A percentile compares a stretch with the other conserved stretches of the same genome.
Conservation (phyloP, 1,140 invertebrate species). For the Neotoxoptera formosana region DNA sequence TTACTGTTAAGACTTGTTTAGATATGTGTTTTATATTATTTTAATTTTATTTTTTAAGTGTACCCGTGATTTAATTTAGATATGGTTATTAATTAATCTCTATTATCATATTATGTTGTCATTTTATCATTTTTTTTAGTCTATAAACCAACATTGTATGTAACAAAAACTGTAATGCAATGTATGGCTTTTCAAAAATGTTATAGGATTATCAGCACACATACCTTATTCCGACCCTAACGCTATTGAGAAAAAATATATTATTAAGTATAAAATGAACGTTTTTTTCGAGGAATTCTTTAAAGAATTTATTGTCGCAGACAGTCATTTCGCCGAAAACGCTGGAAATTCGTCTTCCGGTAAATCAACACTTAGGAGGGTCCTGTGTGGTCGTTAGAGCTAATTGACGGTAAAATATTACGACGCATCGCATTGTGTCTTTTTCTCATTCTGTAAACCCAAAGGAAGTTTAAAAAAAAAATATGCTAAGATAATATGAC, state of each 20-base stretch:
- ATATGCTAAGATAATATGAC: not conserved
- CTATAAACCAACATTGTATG: too few relatives aligned
- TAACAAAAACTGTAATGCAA: too few relatives aligned
- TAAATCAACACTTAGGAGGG: not conserved
- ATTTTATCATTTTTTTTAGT: too few relatives aligned
- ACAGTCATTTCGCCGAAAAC: not conserved
- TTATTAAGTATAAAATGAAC: not conserved
- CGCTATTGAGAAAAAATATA: not conserved
- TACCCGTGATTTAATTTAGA: too few relatives aligned
- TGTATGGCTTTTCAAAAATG: too few relatives aligned
- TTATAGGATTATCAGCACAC: too few relatives aligned
- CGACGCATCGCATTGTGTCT: not conserved
- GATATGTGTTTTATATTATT: too few relatives aligned
- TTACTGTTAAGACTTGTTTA: not conserved
- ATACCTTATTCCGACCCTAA: not conserved
- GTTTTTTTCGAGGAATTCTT: not conserved
- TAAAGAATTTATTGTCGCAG: not conserved
- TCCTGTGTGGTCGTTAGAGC: not conserved
- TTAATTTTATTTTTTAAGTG: too few relatives aligned
- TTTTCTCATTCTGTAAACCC: not conserved
- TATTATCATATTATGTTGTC: too few relatives aligned
- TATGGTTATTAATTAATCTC: too few relatives aligned
- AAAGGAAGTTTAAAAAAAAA: not conserved
- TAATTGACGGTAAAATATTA: not conserved
- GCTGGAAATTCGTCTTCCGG: not conserved